Base-by-base conservation (phyloP, 2,797 vertebrate species). In the Sebastes minor region DNA sequence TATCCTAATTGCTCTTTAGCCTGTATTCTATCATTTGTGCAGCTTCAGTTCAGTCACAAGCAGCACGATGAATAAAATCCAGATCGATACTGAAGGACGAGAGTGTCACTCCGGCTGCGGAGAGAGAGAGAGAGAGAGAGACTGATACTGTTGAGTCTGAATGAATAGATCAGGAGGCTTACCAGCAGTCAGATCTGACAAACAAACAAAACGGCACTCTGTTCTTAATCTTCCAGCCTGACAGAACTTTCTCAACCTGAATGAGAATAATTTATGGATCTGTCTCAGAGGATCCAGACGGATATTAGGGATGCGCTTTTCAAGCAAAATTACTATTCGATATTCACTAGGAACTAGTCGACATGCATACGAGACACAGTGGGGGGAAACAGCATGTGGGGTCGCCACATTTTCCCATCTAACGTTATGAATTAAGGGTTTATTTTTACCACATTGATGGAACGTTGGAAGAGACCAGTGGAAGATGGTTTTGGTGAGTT, bases 81-180 rank as follows among this genome's bases (percentile, higher is more conserved):
- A 59, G 83, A 87, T 91, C 80, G 18, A 91, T 90, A 70, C 62
- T 22, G 38, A 71, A 53, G 74, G 59, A 76, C 32, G 52, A 49
- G 38, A 3, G 46, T 23, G 32, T 67, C 52, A 14, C 63, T 69
- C 22, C 2, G 4, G 38, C 53, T 42, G 65, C 56, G 4, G 52
- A 62, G 62, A 38, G 38, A 62, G 62, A 38, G 62, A 38, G 38
- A 62, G 62, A 38, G 38, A 69, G 38, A 23, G 46, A 66, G 69
- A 38, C 68, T 33, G 85, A 76, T 66, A 74, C 57, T 14, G 56
- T 25, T 1, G 13, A 67, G 76, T 49, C 35, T 12, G 35, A 72
- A 82, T 73, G 68, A 74, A 78, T 57, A 60, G 79, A 90, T 86
- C 82, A 82, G 12, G 0, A 1, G 61, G 71, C 78, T 86, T 71